phyloP scores from a whole-genome alignment of 2,888 invertebrate species.

The Drosophila percnosoma region DNA sequence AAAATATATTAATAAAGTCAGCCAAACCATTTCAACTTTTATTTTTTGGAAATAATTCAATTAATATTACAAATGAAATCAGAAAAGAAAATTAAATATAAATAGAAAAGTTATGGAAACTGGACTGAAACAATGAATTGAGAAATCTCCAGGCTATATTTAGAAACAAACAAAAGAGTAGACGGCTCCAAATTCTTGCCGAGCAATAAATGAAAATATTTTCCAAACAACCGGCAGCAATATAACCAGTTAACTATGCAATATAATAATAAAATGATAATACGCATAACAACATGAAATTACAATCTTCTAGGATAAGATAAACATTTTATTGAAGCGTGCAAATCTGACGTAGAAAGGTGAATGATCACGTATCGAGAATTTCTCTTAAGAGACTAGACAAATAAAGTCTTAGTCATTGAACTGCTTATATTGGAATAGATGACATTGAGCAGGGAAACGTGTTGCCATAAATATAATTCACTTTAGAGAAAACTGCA shows the following conservation, averaged over 20 bases:
- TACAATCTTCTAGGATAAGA: not conserved
- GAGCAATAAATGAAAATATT: not conserved
- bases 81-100: not conserved
- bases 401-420: not conserved
- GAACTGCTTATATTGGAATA: not conserved
- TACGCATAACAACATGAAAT: not conserved
- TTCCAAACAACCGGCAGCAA: not conserved
- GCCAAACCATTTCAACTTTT: not conserved
- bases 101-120: not conserved
- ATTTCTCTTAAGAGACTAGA: not conserved
- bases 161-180: not conserved
- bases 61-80: not conserved
- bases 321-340: not conserved
- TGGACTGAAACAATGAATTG: not conserved
- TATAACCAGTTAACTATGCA: not conserved
- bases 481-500: not conserved
- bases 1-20: not conserved
- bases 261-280: not conserved
- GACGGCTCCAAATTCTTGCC: not conserved
- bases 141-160: not conserved
- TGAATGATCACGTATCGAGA: not conserved
- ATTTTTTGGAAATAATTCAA: not conserved
- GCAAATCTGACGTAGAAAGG: not conserved
- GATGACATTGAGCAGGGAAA: not conserved
- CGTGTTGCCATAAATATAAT: not conserved